Conservation (phyloP, 37 sponge, comb jelly and placozoan genomes). For the Oscarella lobularis region DNA sequence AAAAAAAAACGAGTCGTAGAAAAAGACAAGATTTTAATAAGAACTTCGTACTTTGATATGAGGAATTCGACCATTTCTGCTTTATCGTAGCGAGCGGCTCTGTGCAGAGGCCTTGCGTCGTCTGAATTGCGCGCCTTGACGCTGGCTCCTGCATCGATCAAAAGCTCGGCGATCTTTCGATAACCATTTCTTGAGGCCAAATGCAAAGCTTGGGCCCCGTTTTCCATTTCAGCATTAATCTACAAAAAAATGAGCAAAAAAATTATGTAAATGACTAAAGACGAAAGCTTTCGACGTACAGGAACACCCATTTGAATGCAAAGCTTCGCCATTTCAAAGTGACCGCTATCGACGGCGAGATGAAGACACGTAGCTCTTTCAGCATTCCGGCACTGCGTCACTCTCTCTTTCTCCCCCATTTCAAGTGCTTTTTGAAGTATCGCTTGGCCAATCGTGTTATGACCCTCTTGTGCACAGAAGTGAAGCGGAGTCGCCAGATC, state of each 20-base stretch:
- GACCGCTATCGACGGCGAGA: slow-evolving; percentile 60
- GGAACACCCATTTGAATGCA: slow-evolving; percentile 34
- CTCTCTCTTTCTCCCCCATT: background rate
- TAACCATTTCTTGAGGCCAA: slow-evolving; percentile 70
- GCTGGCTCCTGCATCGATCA: slow-evolving; percentile 18
- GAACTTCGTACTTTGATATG: too few relatives aligned
- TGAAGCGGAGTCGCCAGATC: background rate
- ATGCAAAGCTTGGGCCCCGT: slow-evolving; percentile 57
- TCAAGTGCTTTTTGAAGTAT: background rate
- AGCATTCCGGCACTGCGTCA: slow-evolving; percentile 21
- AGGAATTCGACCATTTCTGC: slow-evolving; percentile 65
- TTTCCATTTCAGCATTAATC: slow-evolving; percentile 15
- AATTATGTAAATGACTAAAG: slow-evolving; percentile 1
- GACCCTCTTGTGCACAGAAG: background rate
- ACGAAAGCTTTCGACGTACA: slow-evolving; percentile 5
- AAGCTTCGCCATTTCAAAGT: slow-evolving; percentile 41
- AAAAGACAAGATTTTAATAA: too few relatives aligned
- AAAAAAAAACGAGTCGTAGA: too few relatives aligned
- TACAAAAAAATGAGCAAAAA: background rate
- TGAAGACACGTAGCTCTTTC: slow-evolving; percentile 61
- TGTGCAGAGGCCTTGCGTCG: background rate
- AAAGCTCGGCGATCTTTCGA: slow-evolving; percentile 33
- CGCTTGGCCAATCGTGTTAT: background rate
- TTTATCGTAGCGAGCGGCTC: background rate
- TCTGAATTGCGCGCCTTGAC: background rate